Evolutionary conservation across 2,113 vertebrate genomes (phyloP).

Genomic region (Xenopus tropicalis): DNA sequence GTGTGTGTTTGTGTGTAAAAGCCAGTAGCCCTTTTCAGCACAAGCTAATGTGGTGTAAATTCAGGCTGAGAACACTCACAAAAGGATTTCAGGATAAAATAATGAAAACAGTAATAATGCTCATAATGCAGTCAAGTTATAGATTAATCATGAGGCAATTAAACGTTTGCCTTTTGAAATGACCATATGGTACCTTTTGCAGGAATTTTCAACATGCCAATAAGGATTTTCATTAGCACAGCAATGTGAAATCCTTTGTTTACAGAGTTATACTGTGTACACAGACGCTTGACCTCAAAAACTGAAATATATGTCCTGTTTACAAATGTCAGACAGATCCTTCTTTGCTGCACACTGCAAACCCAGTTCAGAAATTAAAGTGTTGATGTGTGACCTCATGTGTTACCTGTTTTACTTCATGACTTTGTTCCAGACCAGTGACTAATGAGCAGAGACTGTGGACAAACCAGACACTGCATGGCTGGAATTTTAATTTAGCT

Average conservation of each 20-base stretch:
- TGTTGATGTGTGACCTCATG: neutral
- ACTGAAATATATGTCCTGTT: neutral
- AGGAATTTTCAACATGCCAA: neutral
- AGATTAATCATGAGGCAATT: too few relatives aligned
- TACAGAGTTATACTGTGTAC: neutral
- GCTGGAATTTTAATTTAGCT: conserved; percentile 40
- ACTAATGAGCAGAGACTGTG: conserved; percentile 1
- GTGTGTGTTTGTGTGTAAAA: too few relatives aligned
- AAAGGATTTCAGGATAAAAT: too few relatives aligned
- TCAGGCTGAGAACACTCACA: too few relatives aligned
- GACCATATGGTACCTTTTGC: neutral
- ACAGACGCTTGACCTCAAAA: neutral
- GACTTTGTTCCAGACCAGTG: conserved; percentile 10
- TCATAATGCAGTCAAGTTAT: too few relatives aligned
- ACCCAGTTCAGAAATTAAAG: neutral
- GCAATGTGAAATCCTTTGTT: neutral
- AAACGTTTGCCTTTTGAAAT: neutral
- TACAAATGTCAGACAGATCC: neutral
- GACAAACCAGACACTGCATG: conserved; percentile 2
- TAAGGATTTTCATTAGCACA: neutral
- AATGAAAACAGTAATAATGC: too few relatives aligned
- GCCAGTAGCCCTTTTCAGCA: too few relatives aligned
- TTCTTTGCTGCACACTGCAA: neutral
- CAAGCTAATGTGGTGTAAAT: too few relatives aligned
- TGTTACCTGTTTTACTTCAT: neutral